These are phyloP conservation scores for Mellivora capensis DNA, from an alignment of 2,113 vertebrate genomes.

Conservation along the genomic window DNA sequence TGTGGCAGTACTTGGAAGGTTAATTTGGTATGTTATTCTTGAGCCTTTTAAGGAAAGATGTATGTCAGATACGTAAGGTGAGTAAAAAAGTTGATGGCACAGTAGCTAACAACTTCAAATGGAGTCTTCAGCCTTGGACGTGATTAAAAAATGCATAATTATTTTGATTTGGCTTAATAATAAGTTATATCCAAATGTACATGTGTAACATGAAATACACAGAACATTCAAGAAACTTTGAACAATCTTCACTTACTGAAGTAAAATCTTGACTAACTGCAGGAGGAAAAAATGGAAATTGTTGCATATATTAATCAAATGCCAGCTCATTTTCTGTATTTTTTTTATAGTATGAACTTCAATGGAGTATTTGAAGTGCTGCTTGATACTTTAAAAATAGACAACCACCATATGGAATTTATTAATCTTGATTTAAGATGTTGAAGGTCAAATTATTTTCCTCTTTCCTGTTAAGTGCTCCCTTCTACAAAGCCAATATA, in stretches of 20 bases:
- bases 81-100: background rate
- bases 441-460: background rate
- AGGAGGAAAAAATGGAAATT: background rate
- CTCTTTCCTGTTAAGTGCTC: background rate
- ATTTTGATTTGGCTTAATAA: background rate
- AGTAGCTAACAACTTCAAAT: background rate
- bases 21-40: background rate
- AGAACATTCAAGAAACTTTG: background rate
- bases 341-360: conserved; percentile 2
- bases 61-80: background rate
- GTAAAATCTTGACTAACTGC: background rate
- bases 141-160: background rate
- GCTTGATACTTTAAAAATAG: background rate
- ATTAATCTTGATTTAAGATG: background rate
- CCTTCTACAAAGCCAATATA: background rate
- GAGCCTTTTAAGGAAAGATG: background rate
- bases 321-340: background rate
- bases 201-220: background rate
- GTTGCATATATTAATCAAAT: background rate
- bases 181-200: background rate
- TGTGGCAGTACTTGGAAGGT: background rate
- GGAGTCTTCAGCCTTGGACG: background rate
- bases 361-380: background rate
- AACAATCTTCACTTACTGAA: background rate
- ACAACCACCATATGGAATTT: background rate